These are phyloP conservation scores for Ageneiosus marmoratus DNA, from an alignment of 2,113 vertebrate genomes.

Conservation along the genomic window DNA sequence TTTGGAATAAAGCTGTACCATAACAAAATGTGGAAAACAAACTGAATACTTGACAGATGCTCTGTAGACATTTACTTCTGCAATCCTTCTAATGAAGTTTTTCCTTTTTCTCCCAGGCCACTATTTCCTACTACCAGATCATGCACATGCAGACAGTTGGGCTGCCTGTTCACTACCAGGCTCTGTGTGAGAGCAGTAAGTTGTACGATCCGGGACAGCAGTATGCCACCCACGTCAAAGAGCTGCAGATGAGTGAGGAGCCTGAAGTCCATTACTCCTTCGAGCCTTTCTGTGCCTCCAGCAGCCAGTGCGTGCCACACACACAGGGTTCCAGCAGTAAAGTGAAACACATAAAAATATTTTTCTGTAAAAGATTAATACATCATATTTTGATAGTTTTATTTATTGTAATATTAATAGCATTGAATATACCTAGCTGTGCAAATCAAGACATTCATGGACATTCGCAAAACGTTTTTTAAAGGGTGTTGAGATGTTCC, in stretches of 20 bases:
- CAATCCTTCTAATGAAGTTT: not conserved
- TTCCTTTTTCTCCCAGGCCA: conserved; percentile 76
- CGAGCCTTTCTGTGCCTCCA: conserved; percentile 78
- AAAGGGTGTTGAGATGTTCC: not conserved
- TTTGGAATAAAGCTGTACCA: too few species aligned
- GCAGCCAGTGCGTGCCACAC: conserved; percentile 62
- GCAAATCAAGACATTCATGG: not conserved
- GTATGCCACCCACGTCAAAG: conserved; percentile 84
- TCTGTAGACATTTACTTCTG: too few species aligned
- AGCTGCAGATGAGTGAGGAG: conserved; percentile 83
- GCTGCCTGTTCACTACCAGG: conserved; percentile 91
- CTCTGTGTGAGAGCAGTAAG: conserved; percentile 95
- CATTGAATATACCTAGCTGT: not conserved
- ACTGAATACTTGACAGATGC: too few species aligned
- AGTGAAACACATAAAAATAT: not conserved
- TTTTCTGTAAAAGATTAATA: not conserved
- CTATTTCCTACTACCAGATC: conserved; percentile 93
- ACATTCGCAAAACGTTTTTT: not conserved
- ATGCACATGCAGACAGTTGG: conserved; percentile 95
- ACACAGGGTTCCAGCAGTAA: not conserved
- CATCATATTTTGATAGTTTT: not conserved
- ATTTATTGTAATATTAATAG: not conserved
- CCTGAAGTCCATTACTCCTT: conserved; percentile 81
- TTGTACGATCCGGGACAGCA: conserved; percentile 93
- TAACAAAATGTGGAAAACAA: too few species aligned